Evolutionary conservation across 2,888 invertebrate genomes (phyloP).

Genomic region (Tanytarsus gracilentus): DNA sequence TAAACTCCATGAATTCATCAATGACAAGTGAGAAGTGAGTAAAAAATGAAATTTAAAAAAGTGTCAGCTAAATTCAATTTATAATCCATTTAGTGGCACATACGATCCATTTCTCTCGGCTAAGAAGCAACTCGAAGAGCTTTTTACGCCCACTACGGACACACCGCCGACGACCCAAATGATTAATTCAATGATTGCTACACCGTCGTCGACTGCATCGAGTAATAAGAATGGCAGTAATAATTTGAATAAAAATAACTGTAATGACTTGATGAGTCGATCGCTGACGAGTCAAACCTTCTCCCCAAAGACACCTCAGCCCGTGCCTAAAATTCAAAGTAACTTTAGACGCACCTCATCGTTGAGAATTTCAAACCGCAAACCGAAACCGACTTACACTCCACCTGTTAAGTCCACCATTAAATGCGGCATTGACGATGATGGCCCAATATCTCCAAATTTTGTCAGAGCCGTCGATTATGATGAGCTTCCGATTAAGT

Average conservation of each 20-base stretch:
- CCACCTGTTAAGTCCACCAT: constrained; percentile 36
- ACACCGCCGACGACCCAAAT: constrained; percentile 38
- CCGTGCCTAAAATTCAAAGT: constrained; percentile 33
- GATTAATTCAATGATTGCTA: constrained; percentile 38
- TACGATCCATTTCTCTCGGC: constrained; percentile 74
- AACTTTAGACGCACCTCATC: constrained; percentile 42
- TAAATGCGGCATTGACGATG: constrained; percentile 41
- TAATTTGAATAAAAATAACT: constrained; percentile 28
- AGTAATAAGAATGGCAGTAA: constrained; percentile 31
- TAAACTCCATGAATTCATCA: constrained; percentile 36
- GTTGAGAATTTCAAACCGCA: constrained; percentile 38
- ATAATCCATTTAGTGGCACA: constrained; percentile 31
- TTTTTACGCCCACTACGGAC: constrained; percentile 59
- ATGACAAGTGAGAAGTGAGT: constrained; percentile 37
- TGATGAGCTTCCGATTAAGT: constrained; percentile 43
- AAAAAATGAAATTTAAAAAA: neutral
- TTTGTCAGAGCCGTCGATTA: constrained; percentile 43
- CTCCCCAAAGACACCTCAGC: constrained; percentile 37
- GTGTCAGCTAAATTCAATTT: too few relatives aligned
- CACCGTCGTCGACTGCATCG: too few relatives aligned
- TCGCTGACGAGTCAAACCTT: constrained; percentile 19
- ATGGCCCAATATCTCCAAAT: constrained; percentile 42
- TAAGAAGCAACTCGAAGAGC: constrained; percentile 71
- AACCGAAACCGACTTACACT: constrained; percentile 34
- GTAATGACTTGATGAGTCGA: constrained; percentile 30